phyloP scores from a whole-genome alignment of 2,797 vertebrate genomes.

The Poeciliopsis gracilis region DNA sequence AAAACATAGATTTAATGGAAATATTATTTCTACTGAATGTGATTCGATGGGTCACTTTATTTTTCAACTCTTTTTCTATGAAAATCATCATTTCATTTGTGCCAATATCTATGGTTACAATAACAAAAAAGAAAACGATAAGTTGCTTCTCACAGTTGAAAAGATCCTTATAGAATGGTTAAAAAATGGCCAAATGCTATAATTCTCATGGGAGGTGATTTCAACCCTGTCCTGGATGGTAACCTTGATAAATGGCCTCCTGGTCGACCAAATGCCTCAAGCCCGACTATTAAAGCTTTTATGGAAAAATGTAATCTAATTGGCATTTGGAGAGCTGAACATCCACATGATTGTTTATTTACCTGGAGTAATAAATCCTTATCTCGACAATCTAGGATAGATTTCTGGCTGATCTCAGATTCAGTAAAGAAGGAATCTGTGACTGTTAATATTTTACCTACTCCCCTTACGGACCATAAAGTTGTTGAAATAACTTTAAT shows the following conservation, averaged over 20 bases:
- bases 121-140: no score
- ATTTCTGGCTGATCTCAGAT: background rate
- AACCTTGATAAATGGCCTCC: slow-evolving; percentile 1
- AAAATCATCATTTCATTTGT: no score
- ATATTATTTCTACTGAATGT: no score
- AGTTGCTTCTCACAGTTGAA: no score
- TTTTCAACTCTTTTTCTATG: no score
- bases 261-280: background rate
- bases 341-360: background rate
- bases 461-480: no score
- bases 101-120: no score
- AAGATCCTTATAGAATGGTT: background rate
- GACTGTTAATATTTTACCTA: background rate
- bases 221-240: background rate
- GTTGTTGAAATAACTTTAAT: no score
- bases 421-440: background rate
- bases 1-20: no score
- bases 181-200: background rate
- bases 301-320: background rate
- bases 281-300: background rate
- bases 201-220: background rate
- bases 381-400: background rate
- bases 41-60: no score
- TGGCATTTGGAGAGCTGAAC: background rate
- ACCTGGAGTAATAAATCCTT: background rate